These are phyloP conservation scores for Pandemis cinnamomeana DNA, from an alignment of 2,888 invertebrate species.

Conservation along the genomic window DNA sequence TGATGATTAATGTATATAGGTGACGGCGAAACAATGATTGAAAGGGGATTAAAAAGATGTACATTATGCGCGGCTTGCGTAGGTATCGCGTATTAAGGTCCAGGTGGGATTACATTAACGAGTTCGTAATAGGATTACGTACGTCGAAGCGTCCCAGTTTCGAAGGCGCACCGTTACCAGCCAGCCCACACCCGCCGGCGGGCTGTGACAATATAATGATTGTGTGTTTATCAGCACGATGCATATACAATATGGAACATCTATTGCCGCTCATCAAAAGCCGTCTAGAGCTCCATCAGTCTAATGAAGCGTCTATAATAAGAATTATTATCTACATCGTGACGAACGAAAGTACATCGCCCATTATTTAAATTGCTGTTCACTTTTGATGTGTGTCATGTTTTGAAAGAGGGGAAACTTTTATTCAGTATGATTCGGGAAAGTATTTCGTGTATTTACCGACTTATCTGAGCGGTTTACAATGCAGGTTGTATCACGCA, in stretches of 20 bases:
- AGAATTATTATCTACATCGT: constrained; percentile 56
- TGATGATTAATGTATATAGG: neutral
- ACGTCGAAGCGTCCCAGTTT: constrained; percentile 75
- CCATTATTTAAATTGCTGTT: constrained; percentile 49
- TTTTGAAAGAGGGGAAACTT: constrained; percentile 69
- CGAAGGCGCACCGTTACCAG: constrained; percentile 66
- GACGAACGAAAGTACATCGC: constrained; percentile 53
- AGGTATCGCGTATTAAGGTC: constrained; percentile 56
- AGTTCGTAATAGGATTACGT: constrained; percentile 82
- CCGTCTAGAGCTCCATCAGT: constrained; percentile 62
- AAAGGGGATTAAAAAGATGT: constrained; percentile 27
- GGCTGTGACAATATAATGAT: constrained; percentile 78
- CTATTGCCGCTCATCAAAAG: constrained; percentile 59
- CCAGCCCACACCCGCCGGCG: constrained; percentile 69
- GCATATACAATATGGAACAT: constrained; percentile 55
- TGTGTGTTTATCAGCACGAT: constrained; percentile 69
- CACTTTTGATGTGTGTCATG: constrained; percentile 50
- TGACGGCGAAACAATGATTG: constrained; percentile 15
- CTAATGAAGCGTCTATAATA: constrained; percentile 51
- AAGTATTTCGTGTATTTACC: constrained; percentile 40
- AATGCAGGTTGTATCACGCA: constrained; percentile 75
- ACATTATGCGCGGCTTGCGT: constrained; percentile 20
- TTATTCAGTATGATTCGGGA: constrained; percentile 47
- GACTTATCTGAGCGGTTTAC: constrained; percentile 62
- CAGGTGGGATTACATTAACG: constrained; percentile 76